Base-by-base conservation (phyloP, 2,888 invertebrate species). In the Osmoderma eremita region DNA sequence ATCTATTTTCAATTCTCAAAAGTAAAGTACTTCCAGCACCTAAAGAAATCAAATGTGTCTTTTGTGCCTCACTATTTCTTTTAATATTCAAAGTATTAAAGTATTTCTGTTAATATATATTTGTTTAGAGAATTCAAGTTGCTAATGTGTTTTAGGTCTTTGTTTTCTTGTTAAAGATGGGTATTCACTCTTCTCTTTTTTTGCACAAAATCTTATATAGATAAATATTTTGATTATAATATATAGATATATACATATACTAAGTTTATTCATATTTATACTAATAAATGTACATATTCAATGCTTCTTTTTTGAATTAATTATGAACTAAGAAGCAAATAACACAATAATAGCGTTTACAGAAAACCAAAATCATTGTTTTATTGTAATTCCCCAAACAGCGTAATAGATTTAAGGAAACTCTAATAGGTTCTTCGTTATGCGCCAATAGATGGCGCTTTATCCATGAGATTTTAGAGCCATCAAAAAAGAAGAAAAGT, bases 241-340 rank as follows among this genome's bases (percentile, higher is more conserved):
- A 30, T 45, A 24, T 45, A 61, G 13, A 61, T 61, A 30, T 58
- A 45, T 42, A 58, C 1, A 58, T 58, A 42, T 58, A 58, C 30
- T 15, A 41, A 45, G 22, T 24, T 48, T 61, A 61, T 61, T 30
- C 56, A 18, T 61, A 42, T 61, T 61, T 61, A 61, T 61, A 61
- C 30, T 61, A 61, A 61, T 61, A 61, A 41, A 61, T 61, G 45
- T 61, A 61, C 58, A 61, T 30, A 61, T 22, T 45, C 4, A 61
- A 45, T 45, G 45, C 30, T 58, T 58, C 24, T 15, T 42, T 58
- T 36, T 10, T 24, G 22, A 20, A 3, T 22, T n/a, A 49, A 49
- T 22, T 50, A 22, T 50, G 1, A 13, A 22, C 6, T 42, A 50
- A 10, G 22, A 3, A 13, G 18, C n/a, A n/a, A 22, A 20, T 24